Evolutionary conservation across 2,113 vertebrate genomes (phyloP).

Genomic region (Amphilophus citrinellus): DNA sequence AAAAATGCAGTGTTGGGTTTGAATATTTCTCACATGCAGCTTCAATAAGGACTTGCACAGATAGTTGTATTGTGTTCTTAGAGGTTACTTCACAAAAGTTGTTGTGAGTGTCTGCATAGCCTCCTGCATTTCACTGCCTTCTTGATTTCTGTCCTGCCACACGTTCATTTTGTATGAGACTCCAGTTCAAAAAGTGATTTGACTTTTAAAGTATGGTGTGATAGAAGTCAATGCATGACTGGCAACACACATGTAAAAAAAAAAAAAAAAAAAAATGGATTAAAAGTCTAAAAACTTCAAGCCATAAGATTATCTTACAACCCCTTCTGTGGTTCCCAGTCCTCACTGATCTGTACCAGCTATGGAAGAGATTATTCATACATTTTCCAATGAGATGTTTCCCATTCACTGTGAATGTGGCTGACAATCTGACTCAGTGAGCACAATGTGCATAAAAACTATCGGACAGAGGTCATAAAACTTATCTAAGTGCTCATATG

Average conservation of each 20-base stretch:
- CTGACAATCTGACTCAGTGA: neutral
- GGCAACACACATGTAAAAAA: neutral
- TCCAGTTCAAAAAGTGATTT: neutral
- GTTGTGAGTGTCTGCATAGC: neutral
- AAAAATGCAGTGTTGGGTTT: neutral
- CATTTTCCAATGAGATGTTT: neutral
- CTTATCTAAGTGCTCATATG: neutral
- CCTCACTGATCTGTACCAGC: neutral
- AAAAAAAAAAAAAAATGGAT: neutral
- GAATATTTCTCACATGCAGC: neutral
- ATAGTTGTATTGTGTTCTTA: neutral
- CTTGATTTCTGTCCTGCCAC: neutral
- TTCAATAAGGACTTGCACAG: neutral
- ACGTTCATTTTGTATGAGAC: conserved; percentile 1
- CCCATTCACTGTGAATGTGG: neutral
- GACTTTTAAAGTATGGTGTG: neutral
- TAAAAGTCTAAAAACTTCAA: neutral
- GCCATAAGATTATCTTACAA: neutral
- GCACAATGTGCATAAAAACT: neutral
- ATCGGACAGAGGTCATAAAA: neutral
- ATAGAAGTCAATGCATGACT: too few relatives aligned
- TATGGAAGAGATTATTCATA: neutral
- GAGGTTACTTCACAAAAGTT: neutral
- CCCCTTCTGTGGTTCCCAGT: neutral
- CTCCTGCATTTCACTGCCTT: neutral